Base-by-base conservation (phyloP, 2,113 vertebrate species). In the Gymnobelideus leadbeateri region DNA sequence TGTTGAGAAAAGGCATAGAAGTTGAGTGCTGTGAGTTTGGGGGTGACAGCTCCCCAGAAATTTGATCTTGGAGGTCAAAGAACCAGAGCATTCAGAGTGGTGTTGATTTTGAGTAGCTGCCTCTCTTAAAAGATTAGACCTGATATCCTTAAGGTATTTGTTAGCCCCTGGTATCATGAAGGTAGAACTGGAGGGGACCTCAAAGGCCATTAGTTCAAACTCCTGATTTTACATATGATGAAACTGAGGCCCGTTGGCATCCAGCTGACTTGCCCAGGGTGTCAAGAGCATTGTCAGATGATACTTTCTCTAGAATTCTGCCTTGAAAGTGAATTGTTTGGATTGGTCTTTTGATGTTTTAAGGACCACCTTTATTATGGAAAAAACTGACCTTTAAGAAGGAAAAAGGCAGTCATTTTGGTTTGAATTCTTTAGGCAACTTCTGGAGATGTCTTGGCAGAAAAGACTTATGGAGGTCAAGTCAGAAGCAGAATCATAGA, bases 371-470 rank as follows among this genome's bases (percentile, higher is more conserved):
- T 77, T 77, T 37, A 90, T 55, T 92, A 93, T 68, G 49, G 95
- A 91, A 5, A 84, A 89, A 94, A 91, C 89, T 52, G 94, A 4
- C 47, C 31, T 77, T 77, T 84, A 84, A 50, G 46, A 96, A 91
- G 84, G 94, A 37, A 92, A 43, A 89, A 77, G 53, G 90, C 92
- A 96, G 47, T 43, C 54, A 52, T 96, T 91, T 92, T 68, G 26
- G 23, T 57, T 94, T 91, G 68, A 31, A 91, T n/a, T 51, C 43
- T 51, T 50, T 26, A 8, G 10, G 49, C n/a, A 57, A 37, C 16
- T 53, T 94, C 14, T 93, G 2, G 25, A 93, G 61, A n/a, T 89
- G 95, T 31, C 3, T 0, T 8, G 50, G 8, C 7, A 93, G 50
- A 19, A 77, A n/a, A 77, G 28, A 21, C 26, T 90, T 31, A 1